Base-by-base conservation (phyloP, 2,797 vertebrate species). In the Sebastes aleutianus region DNA sequence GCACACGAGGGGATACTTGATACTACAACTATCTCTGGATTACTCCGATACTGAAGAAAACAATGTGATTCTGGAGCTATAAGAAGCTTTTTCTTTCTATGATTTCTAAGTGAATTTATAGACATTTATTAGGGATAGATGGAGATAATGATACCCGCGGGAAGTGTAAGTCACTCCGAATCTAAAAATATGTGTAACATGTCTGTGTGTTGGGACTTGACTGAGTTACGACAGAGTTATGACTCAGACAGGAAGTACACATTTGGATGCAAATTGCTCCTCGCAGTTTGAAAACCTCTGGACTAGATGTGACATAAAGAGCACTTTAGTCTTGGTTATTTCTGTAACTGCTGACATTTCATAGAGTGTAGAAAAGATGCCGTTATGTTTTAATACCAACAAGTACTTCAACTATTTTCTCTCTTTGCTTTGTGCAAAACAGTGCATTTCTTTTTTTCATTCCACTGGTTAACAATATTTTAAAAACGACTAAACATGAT, bases 151-250 rank as follows among this genome's bases (percentile, higher is more conserved):
- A 75, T n/a, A 13, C 69, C 54, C 54, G 26, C 7, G 3, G 39
- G 39, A 16, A 43, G 39, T 43, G 39, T 16, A 16, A 3, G 61
- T 70, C 50, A 80, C n/a, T 14, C 58, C 13, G 10, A 53, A 24
- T 74, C 43, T 39, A 82, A 67, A 82, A 62, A 56, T 72, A 62
- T 56, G 56, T 71, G 43, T 13, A 24, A 32, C 24, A 31, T 32
- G 11, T 73, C 16, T 20, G 5, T 34, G 31, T 39, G 34, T 3
- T 66, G 1, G 4, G 12, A 54, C 39, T 63, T 56, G 16, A 63
- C 14, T 36, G 65, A 56, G 50, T 53, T 10, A 13, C 56, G 18
- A 63, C 29, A 22, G 27, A 58, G 65, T 65, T 12, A 14, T 64
- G 29, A 64, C 36, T 73, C 63, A 70, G 70, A 32, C 26, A 24